A percentile compares a stretch with the other conserved stretches of the same genome.
These are phyloP conservation scores for Chymomyza fuscimana DNA, from an alignment of 2,888 invertebrate species.

Conservation along the genomic window DNA sequence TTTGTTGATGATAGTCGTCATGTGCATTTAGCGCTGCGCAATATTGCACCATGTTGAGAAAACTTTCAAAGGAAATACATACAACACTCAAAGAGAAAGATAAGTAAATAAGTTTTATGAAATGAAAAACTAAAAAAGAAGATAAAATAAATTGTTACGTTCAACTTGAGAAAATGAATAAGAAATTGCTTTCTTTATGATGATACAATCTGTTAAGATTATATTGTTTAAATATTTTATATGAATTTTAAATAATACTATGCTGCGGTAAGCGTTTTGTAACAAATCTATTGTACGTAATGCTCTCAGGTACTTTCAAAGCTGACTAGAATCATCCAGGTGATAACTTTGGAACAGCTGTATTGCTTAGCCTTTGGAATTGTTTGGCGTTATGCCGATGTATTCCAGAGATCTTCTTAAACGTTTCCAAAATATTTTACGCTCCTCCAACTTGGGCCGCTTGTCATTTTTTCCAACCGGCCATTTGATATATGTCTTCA, in stretches of 20 bases:
- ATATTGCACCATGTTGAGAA: not conserved
- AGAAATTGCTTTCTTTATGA: no score
- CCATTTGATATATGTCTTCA: constrained; percentile 87
- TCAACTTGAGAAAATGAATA: not conserved
- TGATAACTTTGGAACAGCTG: not conserved
- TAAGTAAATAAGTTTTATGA: not conserved
- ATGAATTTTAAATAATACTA: not conserved
- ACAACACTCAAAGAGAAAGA: not conserved
- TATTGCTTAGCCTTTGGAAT: constrained; percentile 37
- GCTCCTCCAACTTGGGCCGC: constrained; percentile 68
- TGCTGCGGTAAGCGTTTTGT: not conserved
- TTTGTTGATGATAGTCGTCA: not conserved
- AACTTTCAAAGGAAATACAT: not conserved
- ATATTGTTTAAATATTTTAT: no score
- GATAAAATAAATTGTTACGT: not conserved
- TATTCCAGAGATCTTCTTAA: constrained; percentile 71
- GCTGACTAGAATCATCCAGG: constrained; percentile 51
- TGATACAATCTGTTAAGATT: no score
- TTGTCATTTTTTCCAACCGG: constrained; percentile 75
- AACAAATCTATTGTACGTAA: not conserved
- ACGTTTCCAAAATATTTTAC: constrained; percentile 79
- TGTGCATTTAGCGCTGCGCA: not conserved
- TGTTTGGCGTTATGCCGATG: constrained; percentile 53
- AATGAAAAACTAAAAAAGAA: not conserved
- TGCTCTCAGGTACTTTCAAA: constrained; percentile 57